Conservation (phyloP, 2,113 vertebrate genomes). For the Microtus richardsoni region DNA sequence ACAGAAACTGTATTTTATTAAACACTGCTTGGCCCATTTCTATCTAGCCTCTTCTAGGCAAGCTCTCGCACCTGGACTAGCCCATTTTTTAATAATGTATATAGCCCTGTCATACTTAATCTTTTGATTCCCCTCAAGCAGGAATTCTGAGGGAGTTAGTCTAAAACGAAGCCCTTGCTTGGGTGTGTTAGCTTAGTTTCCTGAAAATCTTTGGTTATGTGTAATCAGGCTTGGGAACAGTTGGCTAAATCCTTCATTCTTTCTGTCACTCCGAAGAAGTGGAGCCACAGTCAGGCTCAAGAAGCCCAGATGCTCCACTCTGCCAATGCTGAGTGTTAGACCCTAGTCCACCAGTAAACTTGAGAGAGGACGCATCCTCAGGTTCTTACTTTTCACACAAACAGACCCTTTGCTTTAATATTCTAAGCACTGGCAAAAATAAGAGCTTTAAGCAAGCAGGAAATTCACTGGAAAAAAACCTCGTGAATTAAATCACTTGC, state of each 20-base stretch:
- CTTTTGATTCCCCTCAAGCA: not conserved
- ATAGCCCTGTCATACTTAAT: not conserved
- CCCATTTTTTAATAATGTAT: no score
- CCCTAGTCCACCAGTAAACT: not conserved
- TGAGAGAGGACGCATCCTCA: not conserved
- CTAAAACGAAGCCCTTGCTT: not conserved
- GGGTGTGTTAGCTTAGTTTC: not conserved
- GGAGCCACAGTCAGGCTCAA: not conserved
- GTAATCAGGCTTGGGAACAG: not conserved
- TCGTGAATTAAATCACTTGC: constrained; percentile 26
- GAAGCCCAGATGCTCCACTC: no score
- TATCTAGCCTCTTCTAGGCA: no score
- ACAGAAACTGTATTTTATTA: no score
- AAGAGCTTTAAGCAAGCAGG: not conserved
- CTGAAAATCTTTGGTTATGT: not conserved
- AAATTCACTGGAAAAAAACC: not conserved
- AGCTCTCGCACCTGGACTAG: no score
- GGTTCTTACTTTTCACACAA: not conserved
- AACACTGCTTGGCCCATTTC: no score
- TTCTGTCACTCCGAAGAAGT: not conserved
- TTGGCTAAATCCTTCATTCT: not conserved
- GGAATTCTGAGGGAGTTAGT: not conserved
- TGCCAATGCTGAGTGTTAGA: not conserved
- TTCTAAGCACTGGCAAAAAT: constrained; percentile 46
- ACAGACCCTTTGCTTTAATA: constrained; percentile 27